These are phyloP conservation scores for Mionectes olivaceus DNA, from an alignment of 2,797 vertebrate species.

Conservation along the genomic window DNA sequence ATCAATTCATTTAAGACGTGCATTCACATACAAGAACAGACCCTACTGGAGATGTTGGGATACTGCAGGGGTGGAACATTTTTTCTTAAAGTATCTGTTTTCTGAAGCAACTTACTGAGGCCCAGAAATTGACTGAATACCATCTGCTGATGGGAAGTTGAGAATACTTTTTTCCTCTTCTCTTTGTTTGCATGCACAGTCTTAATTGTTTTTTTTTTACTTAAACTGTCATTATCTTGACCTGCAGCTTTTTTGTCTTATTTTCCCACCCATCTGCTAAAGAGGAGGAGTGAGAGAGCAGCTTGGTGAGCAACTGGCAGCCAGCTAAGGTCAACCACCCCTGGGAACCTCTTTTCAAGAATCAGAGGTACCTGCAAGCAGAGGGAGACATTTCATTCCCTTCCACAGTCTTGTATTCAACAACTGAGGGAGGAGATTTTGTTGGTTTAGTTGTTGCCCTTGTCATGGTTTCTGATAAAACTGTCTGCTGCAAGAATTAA, in stretches of 20 bases:
- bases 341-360: fast-evolving
- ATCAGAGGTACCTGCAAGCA: background rate
- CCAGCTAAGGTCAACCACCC: background rate
- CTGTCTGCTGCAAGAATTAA: background rate
- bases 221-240: background rate
- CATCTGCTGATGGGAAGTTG: background rate
- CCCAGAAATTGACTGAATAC: background rate
- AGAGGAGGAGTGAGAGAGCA: background rate
- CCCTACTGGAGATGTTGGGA: background rate
- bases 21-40: background rate
- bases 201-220: background rate
- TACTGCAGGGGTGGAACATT: background rate
- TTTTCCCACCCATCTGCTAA: background rate
- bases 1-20: background rate
- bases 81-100: background rate
- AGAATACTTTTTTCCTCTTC: too few relatives aligned
- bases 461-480: background rate
- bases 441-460: background rate
- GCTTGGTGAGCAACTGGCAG: background rate
- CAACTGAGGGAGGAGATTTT: background rate
- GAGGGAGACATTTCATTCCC: background rate
- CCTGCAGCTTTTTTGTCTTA: background rate
- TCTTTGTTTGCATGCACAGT: background rate
- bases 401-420: background rate
- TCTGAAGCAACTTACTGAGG: background rate